Evolutionary conservation across 2,797 vertebrate species (phyloP), one percentile per base, ranked within the genome.

Genomic region (Acomys russatus): DNA sequence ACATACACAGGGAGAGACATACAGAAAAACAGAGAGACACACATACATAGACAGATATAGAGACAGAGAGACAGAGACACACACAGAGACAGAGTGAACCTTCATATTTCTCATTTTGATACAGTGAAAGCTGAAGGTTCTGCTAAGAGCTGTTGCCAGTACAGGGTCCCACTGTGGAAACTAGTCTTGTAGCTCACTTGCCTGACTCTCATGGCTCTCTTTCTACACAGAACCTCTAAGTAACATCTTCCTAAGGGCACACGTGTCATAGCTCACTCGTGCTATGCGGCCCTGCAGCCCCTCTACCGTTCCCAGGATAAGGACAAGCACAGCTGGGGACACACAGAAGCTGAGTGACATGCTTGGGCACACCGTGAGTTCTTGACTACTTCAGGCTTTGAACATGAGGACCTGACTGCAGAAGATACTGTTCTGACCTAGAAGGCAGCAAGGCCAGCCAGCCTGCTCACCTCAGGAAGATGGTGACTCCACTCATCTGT

Each of bases 61-160:
- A n/a, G n/a, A 71, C 17, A 71, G 20, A 73, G 5, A 38, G 35
- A 38, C 70, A 73, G 70, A 73, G 35, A 71, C 9, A 35, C n/a
- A n/a, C n/a, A n/a, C n/a, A n/a, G 70, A 25, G 18, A 76, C 10
- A 51, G 10, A 14, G 3, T 44, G 11, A 44, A 3, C 22, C 9
- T 68, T 23, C 44, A 23, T 11, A 28, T 73, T 54, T 66, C 18
- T 64, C 5, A 59, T 74, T 90, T 91, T 59, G 87, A 0, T 0
- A 63, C 49, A 44, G 6, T 83, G 64, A 87, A 79, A 87, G 56
- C 9, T 86, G 73, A 86, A 91, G 83, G 66, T 9, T 86, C 63
- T 61, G 15, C 59, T 44, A 71, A 61, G 10, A 38, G n/a, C 28
- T 78, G 35, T 64, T 38, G 79, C 9, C 22, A 44, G 49, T 5